Base-by-base conservation (phyloP, 2,888 invertebrate species). In the Unio delphinus region DNA sequence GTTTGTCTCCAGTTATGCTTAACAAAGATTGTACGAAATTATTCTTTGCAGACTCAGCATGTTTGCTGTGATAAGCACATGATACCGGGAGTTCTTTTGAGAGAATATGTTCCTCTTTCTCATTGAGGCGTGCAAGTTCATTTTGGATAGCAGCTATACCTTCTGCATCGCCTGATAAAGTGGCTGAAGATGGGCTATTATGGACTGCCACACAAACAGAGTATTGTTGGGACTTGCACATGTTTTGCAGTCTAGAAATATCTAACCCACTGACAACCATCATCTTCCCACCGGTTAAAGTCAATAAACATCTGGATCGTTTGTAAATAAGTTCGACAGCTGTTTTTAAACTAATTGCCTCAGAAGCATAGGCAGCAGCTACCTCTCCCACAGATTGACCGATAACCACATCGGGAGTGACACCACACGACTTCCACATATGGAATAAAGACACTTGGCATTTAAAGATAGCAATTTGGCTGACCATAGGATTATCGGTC, bases 251-350 rank as follows among this genome's bases (percentile, higher is more conserved):
- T 2, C 4, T 30, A 1, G 28, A 30, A 30, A 30, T 30, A 30
- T 30, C 28, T 30, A 30, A 30, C 28, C 65, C 55, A 69, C 65
- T 65, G 15, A 82, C 78, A 8, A 82, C 77, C 61, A 81, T 61
- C 83, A 84, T 85, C 58, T 74, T 72, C 0, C 84, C 84, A 5
- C 80, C 83, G 11, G 70, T 74, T 3, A 67, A 75, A 54, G 73
- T 67, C 2, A 75, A 66, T 59, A 83, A 71, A n/a, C 75, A 57
- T 55, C 66, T 63, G 20, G 83, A 80, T 26, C 85, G 64, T 65
- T 76, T 74, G 65, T 78, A 85, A 15, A 85, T 83, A 28, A 85
- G 73, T 23, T 66, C 75, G 15, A 83, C 83, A 85, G 23, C 23
- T 23, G 23, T 23, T 23, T 23, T 0, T 23, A 23, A 23, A 23